Conservation (phyloP, 2,888 invertebrate genomes). For the Venustoraphidia nigricollis region DNA sequence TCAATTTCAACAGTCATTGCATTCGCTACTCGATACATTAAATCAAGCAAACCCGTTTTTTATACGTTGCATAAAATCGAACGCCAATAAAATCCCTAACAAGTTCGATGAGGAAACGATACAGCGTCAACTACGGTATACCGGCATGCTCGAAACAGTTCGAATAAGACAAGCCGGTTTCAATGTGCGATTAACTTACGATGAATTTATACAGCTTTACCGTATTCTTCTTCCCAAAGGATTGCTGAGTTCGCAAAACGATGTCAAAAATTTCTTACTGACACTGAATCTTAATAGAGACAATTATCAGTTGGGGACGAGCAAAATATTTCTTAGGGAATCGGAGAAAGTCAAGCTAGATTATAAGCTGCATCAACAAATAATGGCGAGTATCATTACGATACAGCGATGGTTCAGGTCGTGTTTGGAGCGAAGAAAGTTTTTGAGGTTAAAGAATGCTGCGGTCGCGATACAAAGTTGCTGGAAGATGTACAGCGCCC, state of each 20-base stretch:
- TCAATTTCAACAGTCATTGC: conserved; percentile 87
- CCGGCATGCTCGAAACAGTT: conserved; percentile 94
- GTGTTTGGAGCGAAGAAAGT: conserved; percentile 61
- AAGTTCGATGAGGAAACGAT: conserved; percentile 89
- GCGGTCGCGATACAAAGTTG: conserved; percentile 62
- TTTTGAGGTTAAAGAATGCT: conserved; percentile 55
- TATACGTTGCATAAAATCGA: conserved; percentile 88
- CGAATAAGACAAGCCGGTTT: conserved; percentile 89
- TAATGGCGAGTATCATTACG: conserved; percentile 80
- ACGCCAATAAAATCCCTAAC: conserved; percentile 83
- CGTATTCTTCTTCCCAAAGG: conserved; percentile 82
- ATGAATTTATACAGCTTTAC: conserved; percentile 87
- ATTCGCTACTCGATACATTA: conserved; percentile 83
- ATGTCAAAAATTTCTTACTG: conserved; percentile 71
- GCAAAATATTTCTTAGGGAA: conserved; percentile 87
- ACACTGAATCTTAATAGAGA: conserved; percentile 73
- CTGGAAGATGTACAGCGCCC: conserved; percentile 48
- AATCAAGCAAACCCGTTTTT: conserved; percentile 80
- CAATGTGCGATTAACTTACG: conserved; percentile 83
- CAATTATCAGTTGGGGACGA: conserved; percentile 77
- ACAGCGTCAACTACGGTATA: conserved; percentile 78
- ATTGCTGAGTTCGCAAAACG: conserved; percentile 67
- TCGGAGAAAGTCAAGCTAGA: conserved; percentile 87
- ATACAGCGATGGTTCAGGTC: conserved; percentile 87
- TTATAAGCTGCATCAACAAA: conserved; percentile 82